Evolutionary conservation across 2,888 invertebrate species (phyloP), one percentile per base, ranked within the genome.

Genomic region (Melieria crassipennis): DNA sequence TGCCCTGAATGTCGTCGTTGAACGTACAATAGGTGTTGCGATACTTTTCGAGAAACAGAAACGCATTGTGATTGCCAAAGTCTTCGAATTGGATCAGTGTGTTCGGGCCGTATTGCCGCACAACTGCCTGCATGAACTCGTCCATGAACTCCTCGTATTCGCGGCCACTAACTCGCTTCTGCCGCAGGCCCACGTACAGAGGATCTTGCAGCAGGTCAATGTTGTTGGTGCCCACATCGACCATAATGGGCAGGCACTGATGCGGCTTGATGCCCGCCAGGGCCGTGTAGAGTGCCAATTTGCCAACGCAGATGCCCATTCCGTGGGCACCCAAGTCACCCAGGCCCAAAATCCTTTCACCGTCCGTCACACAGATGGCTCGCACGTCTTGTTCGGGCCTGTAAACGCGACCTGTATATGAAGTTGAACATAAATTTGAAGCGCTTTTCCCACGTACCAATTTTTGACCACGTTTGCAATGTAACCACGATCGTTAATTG

Each of bases 1-100:
- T 97, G 78, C 98, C 97, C 87, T 99, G 98, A 82, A 99, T 99
- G 83, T 99, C 99, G 83, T 99, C 99, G 87, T 99, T 99, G 87
- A 99, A 99, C 42, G 98, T 98, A 87, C 99, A 99, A 87, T 97
- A 99, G 77, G 91, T 90, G 82, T 93, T 88, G 73, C 96, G 91
- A 88, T 98, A 99, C 87, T 94, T 96, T 81, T 94, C 94, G 72
- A 99, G 88, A 75, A 98, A 91, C 61, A 95, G 91, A 87, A 97
- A 98, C n/a, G 99, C 99, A 88, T 99, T 99, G 81, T 93, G 91
- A 81, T 98, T 95, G 57, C 96, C 99, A 87, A 99, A 99, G 87
- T 99, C 99, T 89, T 99, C 99, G 87, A 97, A 98, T 91, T 97
- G 91, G 65, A 92, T 91, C 42, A 96, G 88, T 0, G 94, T 94